phyloP scores from a whole-genome alignment of 2,888 invertebrate species.

The Dinocampus coccinellae region DNA sequence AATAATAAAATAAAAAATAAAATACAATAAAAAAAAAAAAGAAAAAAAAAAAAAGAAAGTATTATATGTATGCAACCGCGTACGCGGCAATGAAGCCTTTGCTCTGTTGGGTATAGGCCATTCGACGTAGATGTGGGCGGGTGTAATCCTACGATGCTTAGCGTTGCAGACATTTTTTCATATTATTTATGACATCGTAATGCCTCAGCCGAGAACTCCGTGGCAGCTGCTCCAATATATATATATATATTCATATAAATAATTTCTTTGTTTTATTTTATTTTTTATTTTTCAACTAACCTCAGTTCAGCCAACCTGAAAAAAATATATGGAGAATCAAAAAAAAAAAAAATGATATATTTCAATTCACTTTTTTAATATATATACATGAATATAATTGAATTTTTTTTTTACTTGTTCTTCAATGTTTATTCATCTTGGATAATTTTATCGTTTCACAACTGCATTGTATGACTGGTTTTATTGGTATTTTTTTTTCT shows the following conservation, averaged over 20 bases:
- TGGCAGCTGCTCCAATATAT: slow-evolving; percentile 21
- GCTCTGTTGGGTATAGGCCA: background rate
- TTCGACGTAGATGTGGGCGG: slow-evolving; percentile 25
- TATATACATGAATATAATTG: too few species aligned
- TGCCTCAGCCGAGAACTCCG: slow-evolving; percentile 28
- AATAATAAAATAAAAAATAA: too few species aligned
- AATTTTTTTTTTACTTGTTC: background rate
- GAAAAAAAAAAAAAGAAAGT: background rate
- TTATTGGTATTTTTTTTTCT: background rate
- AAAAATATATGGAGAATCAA: background rate
- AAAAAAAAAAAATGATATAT: background rate
- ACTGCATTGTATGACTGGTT: background rate
- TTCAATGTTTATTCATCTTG: background rate
- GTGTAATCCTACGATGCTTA: slow-evolving; percentile 43
- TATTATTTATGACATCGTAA: slow-evolving; percentile 48
- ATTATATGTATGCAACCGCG: background rate
- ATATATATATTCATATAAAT: background rate
- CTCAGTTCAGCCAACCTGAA: background rate
- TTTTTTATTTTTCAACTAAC: background rate
- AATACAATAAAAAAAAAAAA: too few species aligned
- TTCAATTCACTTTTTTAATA: too few species aligned
- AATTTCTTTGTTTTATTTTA: background rate
- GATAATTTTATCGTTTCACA: too few species aligned
- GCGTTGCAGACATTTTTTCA: slow-evolving; percentile 43
- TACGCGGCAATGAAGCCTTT: background rate